A percentile compares a stretch with the other conserved stretches of the same genome.
These are phyloP conservation scores for Eudemis profundana DNA, from an alignment of 2,888 invertebrate species.

Conservation along the genomic window DNA sequence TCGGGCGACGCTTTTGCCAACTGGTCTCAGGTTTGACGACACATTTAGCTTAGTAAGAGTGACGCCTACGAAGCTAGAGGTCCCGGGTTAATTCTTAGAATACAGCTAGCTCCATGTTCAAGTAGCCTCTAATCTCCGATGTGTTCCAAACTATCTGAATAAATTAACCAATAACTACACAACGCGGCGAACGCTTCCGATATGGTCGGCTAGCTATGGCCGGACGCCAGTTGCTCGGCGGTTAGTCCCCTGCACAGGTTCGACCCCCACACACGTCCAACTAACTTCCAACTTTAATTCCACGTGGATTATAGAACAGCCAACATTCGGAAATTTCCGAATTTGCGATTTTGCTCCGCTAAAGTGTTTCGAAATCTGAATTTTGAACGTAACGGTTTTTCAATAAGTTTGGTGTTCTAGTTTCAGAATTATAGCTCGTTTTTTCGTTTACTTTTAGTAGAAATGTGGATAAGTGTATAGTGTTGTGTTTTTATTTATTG, in stretches of 20 bases:
- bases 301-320: slow-evolving; percentile 33
- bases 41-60: too few relatives aligned
- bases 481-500: not conserved
- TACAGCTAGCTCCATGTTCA: not conserved
- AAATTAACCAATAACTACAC: slow-evolving; percentile 73
- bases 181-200: slow-evolving; percentile 74
- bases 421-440: not conserved
- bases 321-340: slow-evolving; percentile 4
- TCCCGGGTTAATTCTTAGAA: not conserved
- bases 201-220: slow-evolving; percentile 74
- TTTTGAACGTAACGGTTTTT: slow-evolving; percentile 5
- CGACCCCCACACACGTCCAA: slow-evolving; percentile 80
- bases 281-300: slow-evolving; percentile 28
- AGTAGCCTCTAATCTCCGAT: not conserved
- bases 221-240: slow-evolving; percentile 71
- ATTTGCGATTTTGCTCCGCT: slow-evolving; percentile 6
- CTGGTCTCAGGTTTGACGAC: too few relatives aligned
- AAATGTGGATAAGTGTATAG: slow-evolving; percentile 2
- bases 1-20: too few relatives aligned
- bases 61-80: too few relatives aligned
- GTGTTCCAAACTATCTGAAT: slow-evolving; percentile 60
- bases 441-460: not conserved
- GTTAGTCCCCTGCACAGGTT: slow-evolving; percentile 76
- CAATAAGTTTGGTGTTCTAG: not conserved
- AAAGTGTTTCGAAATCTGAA: slow-evolving; percentile 18